phyloP scores from a whole-genome alignment of 1,140 invertebrate genomes.

The Drosophila miranda region DNA sequence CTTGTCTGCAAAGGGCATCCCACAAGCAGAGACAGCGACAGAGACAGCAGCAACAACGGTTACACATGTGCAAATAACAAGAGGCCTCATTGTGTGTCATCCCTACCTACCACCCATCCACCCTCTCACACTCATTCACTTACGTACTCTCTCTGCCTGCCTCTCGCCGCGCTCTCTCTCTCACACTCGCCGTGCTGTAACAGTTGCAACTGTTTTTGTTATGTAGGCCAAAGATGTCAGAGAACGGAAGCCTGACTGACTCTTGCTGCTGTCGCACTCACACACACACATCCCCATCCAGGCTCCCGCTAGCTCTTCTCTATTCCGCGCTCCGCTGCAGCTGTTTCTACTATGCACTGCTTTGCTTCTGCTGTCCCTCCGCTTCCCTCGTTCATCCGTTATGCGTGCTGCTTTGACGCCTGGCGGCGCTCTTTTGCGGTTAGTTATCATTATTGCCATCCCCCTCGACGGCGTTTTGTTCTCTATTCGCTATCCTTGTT shows the following conservation, averaged over 20 bases:
- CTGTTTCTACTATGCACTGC: too few species aligned
- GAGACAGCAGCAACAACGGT: conserved; percentile 21
- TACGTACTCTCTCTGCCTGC: background rate
- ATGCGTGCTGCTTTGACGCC: conserved; percentile 25
- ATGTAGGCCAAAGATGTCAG: conserved; percentile 72
- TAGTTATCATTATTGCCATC: conserved; percentile 74
- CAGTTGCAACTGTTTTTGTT: conserved; percentile 76
- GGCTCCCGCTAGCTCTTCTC: too few species aligned
- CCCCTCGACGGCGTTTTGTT: conserved; percentile 63
- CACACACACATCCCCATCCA: conserved; percentile 14
- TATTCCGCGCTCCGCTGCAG: too few species aligned
- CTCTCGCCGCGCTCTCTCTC: conserved; percentile 4
- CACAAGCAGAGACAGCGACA: conserved; percentile 17
- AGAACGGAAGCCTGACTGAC: conserved; percentile 36
- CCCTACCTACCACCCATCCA: conserved; percentile 21
- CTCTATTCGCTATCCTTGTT: conserved; percentile 35
- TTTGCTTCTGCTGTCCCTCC: too few species aligned
- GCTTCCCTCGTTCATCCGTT: conserved; percentile 4
- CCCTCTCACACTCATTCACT: conserved; percentile 1
- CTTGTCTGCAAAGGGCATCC: too few species aligned
- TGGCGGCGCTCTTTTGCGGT: conserved; percentile 64
- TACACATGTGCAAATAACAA: conserved; percentile 66
- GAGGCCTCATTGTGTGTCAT: conserved; percentile 44
- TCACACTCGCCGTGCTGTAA: conserved; percentile 37
- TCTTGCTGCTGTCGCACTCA: conserved; percentile 40